Evolutionary conservation across 2,888 invertebrate species (phyloP).

Genomic region (Phengaris arion): DNA sequence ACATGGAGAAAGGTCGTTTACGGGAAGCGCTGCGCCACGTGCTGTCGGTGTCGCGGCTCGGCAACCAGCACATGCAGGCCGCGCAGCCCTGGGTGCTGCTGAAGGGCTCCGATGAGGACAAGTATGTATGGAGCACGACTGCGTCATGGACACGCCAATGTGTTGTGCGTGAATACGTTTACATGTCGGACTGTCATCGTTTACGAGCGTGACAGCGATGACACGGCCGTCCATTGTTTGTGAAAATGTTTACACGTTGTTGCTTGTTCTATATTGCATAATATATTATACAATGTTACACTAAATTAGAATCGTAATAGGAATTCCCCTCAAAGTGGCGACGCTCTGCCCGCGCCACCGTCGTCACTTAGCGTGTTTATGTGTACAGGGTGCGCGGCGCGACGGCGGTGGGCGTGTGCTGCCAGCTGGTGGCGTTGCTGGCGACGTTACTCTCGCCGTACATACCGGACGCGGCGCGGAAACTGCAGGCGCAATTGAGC

Average conservation of each 20-base stretch:
- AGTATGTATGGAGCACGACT: constrained; percentile 70
- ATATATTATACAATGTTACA: no score
- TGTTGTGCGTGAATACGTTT: no score
- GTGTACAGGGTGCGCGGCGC: constrained; percentile 82
- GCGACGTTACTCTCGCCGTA: constrained; percentile 92
- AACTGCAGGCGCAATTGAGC: constrained; percentile 86
- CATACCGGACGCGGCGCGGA: constrained; percentile 89
- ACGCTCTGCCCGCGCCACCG: neutral
- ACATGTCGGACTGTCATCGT: no score
- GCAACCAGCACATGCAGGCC: constrained; percentile 98
- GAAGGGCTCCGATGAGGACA: constrained; percentile 88
- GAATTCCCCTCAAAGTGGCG: no score
- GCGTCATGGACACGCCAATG: no score
- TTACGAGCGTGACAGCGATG: no score
- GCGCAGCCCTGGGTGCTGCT: constrained; percentile 96
- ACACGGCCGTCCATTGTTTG: no score
- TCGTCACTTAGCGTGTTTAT: neutral
- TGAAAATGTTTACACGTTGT: no score
- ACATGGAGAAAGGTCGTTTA: constrained; percentile 87
- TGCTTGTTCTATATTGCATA: no score
- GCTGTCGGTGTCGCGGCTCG: constrained; percentile 90
- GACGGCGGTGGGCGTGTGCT: constrained; percentile 90
- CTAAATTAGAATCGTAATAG: no score
- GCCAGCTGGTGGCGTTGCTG: constrained; percentile 83
- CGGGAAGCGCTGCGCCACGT: constrained; percentile 93